A percentile compares a stretch with the other conserved stretches of the same genome.
phyloP scores from a whole-genome alignment of 2,888 invertebrate genomes.

The Merodon equestris region DNA sequence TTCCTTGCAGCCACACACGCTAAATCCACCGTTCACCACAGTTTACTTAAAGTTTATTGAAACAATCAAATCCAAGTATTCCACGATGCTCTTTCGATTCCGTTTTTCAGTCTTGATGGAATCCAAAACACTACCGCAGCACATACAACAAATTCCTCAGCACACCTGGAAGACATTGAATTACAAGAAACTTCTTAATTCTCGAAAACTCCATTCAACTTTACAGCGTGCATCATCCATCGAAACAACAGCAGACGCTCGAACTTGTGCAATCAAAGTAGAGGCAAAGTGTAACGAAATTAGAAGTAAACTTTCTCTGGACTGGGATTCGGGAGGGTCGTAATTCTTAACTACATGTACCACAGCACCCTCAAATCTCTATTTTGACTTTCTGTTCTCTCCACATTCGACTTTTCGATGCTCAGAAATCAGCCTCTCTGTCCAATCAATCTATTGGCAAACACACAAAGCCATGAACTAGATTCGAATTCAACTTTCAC shows the following conservation, averaged over 20 bases:
- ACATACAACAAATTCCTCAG: too few species aligned
- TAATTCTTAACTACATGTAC: too few species aligned
- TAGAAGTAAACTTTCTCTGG: constrained; percentile 31
- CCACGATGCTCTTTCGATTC: too few species aligned
- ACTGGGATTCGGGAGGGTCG: background rate
- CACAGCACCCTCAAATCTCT: background rate
- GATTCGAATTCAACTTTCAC: constrained; percentile 51
- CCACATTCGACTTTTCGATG: constrained; percentile 5
- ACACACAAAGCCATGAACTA: constrained; percentile 52
- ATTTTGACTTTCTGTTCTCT: constrained; percentile 41
- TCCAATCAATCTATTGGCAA: constrained; percentile 31
- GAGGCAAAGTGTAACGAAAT: constrained; percentile 52
- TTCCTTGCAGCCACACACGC: too few species aligned
- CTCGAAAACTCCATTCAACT: constrained; percentile 39
- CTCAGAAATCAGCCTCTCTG: constrained; percentile 34
- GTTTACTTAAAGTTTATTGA: too few species aligned
- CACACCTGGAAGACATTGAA: background rate
- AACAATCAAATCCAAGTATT: too few species aligned
- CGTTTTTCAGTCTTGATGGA: too few species aligned
- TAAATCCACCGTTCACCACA: too few species aligned
- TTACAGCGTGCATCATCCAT: background rate
- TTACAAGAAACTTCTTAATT: constrained; percentile 41
- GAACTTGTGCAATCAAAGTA: constrained; percentile 63
- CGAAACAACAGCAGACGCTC: constrained; percentile 20
- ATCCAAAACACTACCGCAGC: too few species aligned